These are phyloP conservation scores for Nycticryphes semicollaris DNA, from an alignment of 2,113 vertebrate species.

Conservation along the genomic window DNA sequence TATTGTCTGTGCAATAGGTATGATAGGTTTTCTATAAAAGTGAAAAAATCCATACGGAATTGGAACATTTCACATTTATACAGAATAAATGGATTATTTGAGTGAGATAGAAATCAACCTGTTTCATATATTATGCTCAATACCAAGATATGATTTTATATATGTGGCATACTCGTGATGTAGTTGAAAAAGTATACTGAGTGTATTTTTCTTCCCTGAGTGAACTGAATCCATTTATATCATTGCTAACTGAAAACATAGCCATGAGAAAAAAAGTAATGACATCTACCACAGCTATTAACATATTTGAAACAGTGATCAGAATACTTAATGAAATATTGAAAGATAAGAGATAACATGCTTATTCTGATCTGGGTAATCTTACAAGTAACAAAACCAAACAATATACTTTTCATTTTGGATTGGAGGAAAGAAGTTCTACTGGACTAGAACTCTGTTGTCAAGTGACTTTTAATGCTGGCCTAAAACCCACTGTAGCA, in stretches of 20 bases:
- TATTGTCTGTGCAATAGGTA: neutral
- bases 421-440: neutral
- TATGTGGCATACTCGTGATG: neutral
- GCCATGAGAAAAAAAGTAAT: neutral
- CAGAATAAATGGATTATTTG: neutral
- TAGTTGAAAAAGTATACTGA: neutral
- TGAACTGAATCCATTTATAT: neutral
- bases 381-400: neutral
- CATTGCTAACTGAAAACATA: neutral
- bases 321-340: neutral
- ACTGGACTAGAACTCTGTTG: neutral
- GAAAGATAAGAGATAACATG: neutral
- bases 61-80: neutral
- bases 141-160: neutral
- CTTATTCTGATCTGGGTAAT: neutral
- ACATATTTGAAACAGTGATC: neutral
- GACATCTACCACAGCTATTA: neutral
- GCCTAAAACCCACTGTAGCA: neutral
- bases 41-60: neutral
- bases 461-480: neutral
- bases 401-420: neutral
- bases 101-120: neutral
- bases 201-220: neutral
- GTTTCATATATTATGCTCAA: neutral
- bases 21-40: neutral